Conservation (phyloP, 2,888 invertebrate genomes). For the Nipponacmea schrenckii region DNA sequence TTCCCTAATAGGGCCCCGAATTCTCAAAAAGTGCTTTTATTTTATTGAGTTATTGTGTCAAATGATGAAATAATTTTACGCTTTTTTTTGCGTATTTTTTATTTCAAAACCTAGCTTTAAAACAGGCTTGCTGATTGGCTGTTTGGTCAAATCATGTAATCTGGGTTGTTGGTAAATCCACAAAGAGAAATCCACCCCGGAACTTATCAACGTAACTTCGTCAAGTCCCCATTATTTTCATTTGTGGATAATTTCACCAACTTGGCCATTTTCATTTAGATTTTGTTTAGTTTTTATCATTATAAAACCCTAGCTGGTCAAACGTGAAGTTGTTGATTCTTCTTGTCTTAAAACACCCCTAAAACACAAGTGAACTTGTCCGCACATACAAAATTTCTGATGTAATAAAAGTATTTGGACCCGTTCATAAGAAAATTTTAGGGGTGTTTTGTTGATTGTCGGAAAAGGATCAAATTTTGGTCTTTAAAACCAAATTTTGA, state of each 20-base stretch:
- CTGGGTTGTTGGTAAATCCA: not conserved
- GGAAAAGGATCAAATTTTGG: too few relatives aligned
- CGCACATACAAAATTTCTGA: too few relatives aligned
- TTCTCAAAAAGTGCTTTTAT: too few relatives aligned
- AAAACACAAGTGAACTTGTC: too few relatives aligned
- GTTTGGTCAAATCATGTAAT: not conserved
- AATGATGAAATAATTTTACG: not conserved
- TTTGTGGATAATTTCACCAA: not conserved
- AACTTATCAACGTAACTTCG: not conserved
- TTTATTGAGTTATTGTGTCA: not conserved
- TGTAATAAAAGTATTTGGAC: too few relatives aligned
- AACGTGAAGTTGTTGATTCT: too few relatives aligned
- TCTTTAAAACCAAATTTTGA: too few relatives aligned
- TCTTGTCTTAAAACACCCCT: too few relatives aligned
- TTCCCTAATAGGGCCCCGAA: too few relatives aligned
- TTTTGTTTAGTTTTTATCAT: not conserved
- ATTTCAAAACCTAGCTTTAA: not conserved
- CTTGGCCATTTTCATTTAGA: not conserved
- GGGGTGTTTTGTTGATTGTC: too few relatives aligned
- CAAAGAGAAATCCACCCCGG: not conserved
- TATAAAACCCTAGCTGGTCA: too few relatives aligned
- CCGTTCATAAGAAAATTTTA: too few relatives aligned
- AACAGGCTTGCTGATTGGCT: conserved; percentile 4
- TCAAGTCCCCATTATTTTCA: not conserved
- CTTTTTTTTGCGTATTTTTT: not conserved